Evolutionary conservation across 2,888 invertebrate species (phyloP), one percentile per base, ranked within the genome.

Genomic region (Aethes cnicana): DNA sequence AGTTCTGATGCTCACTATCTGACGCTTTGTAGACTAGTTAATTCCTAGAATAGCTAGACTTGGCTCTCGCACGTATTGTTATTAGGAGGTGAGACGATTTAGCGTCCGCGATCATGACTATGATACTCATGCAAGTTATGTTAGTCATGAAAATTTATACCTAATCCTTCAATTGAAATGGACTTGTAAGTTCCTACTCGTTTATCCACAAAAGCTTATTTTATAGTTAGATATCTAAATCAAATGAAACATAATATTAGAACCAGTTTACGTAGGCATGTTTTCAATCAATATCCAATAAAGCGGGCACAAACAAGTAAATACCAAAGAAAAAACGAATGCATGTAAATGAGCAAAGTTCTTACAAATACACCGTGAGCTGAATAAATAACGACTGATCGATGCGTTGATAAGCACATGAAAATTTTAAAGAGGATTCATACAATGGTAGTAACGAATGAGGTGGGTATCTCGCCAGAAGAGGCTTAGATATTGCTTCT

Each of bases 261-360:
- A 56, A 48, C 47, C 57, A 54, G 57, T 59, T 55, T 56, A 59
- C 55, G 57, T 67, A n/a, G n/a, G n/a, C n/a, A 63, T 68, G 64
- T 72, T 77, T 74, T 68, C 64, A 74, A 79, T 77, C 66, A 75
- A 77, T 74, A 77, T 69, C 66, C 66, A 66, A 74, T 74, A 76
- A 80, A 76, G 64, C 61, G 65, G 71, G 67, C 65, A 69, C 73
- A 81, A 82, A 83, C 72, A 77, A 73, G 74, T 73, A 74, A 76
- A 76, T 73, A 73, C 67, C 65, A 74, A 77, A 61, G 64, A 69
- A 78, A 81, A 76, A 74, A 57, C 69, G 72, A 78, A 81, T 81
- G 75, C 77, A 82, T 82, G 79, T 77, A 85, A 84, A 84, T 80
- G 81, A 83, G 81, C 68, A 77, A 80, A 81, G 73, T 84, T 81